Evolutionary conservation across 2,113 vertebrate species (phyloP), one percentile per base, ranked within the genome.

Genomic region (Oryzias celebensis): DNA sequence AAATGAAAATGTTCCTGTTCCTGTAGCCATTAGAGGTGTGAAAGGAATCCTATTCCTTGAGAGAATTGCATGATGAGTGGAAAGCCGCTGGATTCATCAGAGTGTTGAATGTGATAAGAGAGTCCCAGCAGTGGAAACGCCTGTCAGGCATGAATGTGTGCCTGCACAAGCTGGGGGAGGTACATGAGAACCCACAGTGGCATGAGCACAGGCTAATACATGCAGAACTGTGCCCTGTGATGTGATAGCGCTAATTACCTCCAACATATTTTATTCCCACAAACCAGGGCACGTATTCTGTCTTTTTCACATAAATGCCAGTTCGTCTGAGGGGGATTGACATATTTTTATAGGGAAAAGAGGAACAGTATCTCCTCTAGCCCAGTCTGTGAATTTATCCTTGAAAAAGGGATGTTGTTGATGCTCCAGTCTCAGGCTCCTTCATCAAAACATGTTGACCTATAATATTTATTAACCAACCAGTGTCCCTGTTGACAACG

Each of bases 1-100:
- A 91, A 92, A 91, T 80, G 58, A 87, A 92, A 90, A 89, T 69
- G 75, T 81, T 89, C 80, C 78, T 70, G 78, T 87, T 90, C 89
- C 87, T 85, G 84, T 77, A 82, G 89, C 87, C 83, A 89, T 91
- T 90, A 91, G 77, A 49, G 43, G 73, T 73, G 82, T 89, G 90
- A 90, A 91, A 84, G 63, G 85, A 87, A 83, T 81, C 73, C 78
- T 80, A 62, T 82, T 87, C 90, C 86, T 77, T 82, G 63, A 69
- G 88, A 90, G 91, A 83, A 84, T 69, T 81, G 70, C 76, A 45
- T 58, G 58, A 78, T 78, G 82, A 80, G 74, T 72, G 78, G 78
- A 76, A 75, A 69, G 62, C 82, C 48, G 48, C 26, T 53, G 79
- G 77, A 74, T 72, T 54, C 46, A 55, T 65, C 58, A 13, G 57